Base-by-base conservation (phyloP, 2,888 invertebrate species). In the Drosophila acutilabella region DNA sequence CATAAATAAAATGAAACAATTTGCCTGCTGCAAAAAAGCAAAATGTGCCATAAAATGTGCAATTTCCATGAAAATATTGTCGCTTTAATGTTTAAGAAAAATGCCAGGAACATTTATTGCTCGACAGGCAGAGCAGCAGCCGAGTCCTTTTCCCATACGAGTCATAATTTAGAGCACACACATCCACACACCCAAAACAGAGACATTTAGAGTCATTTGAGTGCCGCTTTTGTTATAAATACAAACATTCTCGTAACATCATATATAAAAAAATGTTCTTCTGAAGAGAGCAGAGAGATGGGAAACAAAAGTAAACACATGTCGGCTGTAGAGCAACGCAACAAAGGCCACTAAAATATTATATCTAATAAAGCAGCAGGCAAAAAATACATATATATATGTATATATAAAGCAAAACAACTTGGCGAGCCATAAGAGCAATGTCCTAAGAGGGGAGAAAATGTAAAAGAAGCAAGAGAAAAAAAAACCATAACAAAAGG, bases 281-380 rank as follows among this genome's bases (percentile, higher is more conserved):
- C 41, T 53, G 45, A 8, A 30, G 30, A 23, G 23, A 30, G 8
- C n/a, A 36, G 33, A 20, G 33, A 20, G 36, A n/a, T 5, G 20
- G 47, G 60, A 75, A 64, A 78, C 78, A 83, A 74, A 73, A 83
- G 83, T 83, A 86, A 83, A 86, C 83, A 86, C 73, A 81, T 83
- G 86, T 78, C 80, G 71, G 72, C 72, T 71, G 74, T 52, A 67
- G 64, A 75, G 68, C 62, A 84, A 58, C 67, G 54, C 71, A 64
- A 74, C 76, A 83, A 78, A 85, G 86, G 83, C 81, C 83, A 84
- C 86, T 86, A 83, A 84, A 84, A 84, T 84, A 84, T 84, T 84
- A 84, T 86, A 86, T 86, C 83, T 84, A 84, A 84, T 84, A 84
- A 84, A 83, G 74, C 83, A 86, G 76, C 70, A 74, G 74, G 77